Conservation (phyloP, 2,888 invertebrate species). For the Diarsia mendica region DNA sequence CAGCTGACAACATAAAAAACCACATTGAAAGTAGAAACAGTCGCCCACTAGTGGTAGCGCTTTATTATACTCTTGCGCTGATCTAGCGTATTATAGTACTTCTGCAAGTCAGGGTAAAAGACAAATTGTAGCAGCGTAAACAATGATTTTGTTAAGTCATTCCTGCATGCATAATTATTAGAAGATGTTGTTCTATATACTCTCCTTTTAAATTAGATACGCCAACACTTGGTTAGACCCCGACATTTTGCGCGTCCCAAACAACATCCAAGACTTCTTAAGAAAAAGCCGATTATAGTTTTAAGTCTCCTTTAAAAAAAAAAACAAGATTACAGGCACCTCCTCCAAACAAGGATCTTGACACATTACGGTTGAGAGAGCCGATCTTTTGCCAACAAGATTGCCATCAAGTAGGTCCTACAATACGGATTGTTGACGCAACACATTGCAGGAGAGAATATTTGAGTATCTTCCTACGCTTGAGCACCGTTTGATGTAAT, state of each 20-base stretch:
- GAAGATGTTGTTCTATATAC: too few relatives aligned
- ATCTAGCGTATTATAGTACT: not conserved
- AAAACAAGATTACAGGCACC: slow-evolving; percentile 20
- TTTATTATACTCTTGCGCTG: not conserved
- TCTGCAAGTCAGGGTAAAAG: not conserved
- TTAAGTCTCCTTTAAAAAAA: slow-evolving; percentile 3
- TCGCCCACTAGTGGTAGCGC: not conserved
- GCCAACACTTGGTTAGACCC: too few relatives aligned
- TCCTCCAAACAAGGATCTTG: not conserved
- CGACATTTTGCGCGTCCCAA: too few relatives aligned
- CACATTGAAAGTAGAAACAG: not conserved
- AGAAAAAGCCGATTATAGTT: slow-evolving; percentile 28
- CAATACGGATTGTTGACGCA: slow-evolving; percentile 43
- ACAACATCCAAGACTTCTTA: slow-evolving; percentile 6
- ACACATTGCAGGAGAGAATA: slow-evolving; percentile 18
- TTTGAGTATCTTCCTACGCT: slow-evolving; percentile 28
- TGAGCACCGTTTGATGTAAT: slow-evolving; percentile 2
- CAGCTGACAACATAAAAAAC: not conserved
- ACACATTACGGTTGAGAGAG: slow-evolving; percentile 13
- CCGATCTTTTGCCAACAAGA: slow-evolving; percentile 39
- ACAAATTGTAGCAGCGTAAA: too few relatives aligned
- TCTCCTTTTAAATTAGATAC: not conserved
- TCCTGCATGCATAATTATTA: too few relatives aligned
- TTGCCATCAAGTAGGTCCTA: slow-evolving; percentile 28
- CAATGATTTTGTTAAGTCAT: too few relatives aligned